Base-by-base conservation (phyloP, 2,113 vertebrate genomes). In the Manacus vitellinus region DNA sequence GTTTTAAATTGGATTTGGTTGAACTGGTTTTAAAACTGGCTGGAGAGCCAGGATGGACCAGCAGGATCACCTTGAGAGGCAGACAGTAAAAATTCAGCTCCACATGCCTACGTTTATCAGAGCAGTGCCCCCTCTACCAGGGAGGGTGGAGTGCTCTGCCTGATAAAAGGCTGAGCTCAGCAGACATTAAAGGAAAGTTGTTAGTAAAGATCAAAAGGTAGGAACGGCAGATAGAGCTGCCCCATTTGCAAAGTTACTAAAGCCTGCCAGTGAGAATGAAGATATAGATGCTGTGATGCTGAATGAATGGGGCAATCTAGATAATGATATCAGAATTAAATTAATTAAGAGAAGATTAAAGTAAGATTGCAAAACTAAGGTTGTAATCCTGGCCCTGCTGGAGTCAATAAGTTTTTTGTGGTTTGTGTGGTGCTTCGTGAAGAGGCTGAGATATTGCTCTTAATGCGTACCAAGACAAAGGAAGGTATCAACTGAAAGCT, bases 261-360 rank as follows among this genome's bases (percentile, higher is more conserved):
- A 94, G 95, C 44, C 80, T 95, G 92, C 70, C 76, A 94, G 83
- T 81, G 76, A 89, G 86, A 78, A 94, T 56, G 84, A 75, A 75
- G 80, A 94, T 94, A 84, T 7, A 88, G 83, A 90, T 89, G 73
- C 91, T 92, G 56, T 78, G 88, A 87, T 92, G 90, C 75, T 85
- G 89, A 93, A 91, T 94, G 92, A 93, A 95, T 80, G 88, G 65
- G 44, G 88, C 62, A 92, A 92, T 92, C 80, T 85, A 94, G 83
- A 92, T 95, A 94, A 95, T 89, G 79, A 37, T 95, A 96, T 93
- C 95, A 89, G 80, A 96, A 96, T 95, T 92, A 94, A 96, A 96
- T 96, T 92, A 95, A 96, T 96, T 95, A 95, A 85, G 75, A 84
- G 87, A 95, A 96, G 96, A 96, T 96, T 97, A 96, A 96, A 95